Evolutionary conservation across 2,113 vertebrate genomes (phyloP).

Genomic region (Osmerus eperlanus): DNA sequence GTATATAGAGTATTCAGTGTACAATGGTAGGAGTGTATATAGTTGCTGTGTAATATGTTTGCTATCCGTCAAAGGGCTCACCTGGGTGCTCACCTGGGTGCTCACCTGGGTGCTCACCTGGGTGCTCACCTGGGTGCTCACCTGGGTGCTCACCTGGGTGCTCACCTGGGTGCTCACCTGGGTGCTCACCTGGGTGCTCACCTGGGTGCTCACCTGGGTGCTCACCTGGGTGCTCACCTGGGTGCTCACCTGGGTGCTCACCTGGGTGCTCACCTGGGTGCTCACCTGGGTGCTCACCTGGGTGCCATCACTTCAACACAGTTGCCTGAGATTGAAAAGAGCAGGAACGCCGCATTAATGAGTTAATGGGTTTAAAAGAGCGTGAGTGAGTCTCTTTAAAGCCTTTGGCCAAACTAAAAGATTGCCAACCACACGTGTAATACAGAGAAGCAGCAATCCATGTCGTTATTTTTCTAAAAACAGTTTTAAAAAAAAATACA

Average conservation of each 20-base stretch:
- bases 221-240: too few species aligned
- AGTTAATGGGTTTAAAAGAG: constrained; percentile 10
- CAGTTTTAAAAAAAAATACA: too few species aligned
- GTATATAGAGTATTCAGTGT: constrained; percentile 40
- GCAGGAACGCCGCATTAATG: neutral
- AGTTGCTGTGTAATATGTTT: constrained; percentile 16
- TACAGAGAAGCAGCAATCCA: constrained; percentile 12
- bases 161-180: too few species aligned
- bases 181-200: too few species aligned
- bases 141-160: too few species aligned
- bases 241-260: too few species aligned
- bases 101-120: too few species aligned
- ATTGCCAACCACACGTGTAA: constrained; percentile 9
- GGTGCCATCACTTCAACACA: constrained; percentile 32
- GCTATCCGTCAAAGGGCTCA: neutral
- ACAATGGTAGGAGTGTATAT: constrained; percentile 30
- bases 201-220: too few species aligned
- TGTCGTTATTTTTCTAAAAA: constrained; percentile 1
- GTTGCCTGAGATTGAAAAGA: constrained; percentile 27
- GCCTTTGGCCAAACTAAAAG: constrained; percentile 32
- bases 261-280: too few species aligned
- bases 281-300: neutral
- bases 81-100: neutral
- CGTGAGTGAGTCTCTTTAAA: constrained; percentile 19
- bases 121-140: too few species aligned